phyloP scores from a whole-genome alignment of 1,140 invertebrate species.

The Pachypsylla venusta region DNA sequence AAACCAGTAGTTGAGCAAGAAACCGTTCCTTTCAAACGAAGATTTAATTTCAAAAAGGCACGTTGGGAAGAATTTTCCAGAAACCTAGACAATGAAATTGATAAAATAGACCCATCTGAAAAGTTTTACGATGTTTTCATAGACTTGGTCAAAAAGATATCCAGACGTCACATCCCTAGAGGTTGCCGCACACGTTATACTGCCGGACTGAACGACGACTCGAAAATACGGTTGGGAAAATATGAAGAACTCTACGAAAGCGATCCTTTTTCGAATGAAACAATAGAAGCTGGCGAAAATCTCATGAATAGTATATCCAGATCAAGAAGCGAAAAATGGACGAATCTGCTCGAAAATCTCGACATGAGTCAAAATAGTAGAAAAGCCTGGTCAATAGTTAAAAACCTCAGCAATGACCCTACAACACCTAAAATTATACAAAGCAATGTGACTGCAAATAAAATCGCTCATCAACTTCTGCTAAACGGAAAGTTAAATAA shows the following conservation, averaged over 20 bases:
- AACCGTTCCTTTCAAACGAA: slow-evolving; percentile 9
- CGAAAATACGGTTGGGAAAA: neutral
- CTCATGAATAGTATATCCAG: neutral
- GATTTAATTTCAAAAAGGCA: slow-evolving; percentile 12
- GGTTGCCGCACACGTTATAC: slow-evolving; percentile 7
- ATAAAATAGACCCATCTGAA: neutral
- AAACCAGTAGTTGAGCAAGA: neutral
- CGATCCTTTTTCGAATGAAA: neutral
- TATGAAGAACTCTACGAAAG: no score
- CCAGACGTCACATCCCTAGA: neutral
- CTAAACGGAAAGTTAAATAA: neutral
- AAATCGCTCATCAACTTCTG: neutral
- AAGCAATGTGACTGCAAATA: slow-evolving; percentile 5
- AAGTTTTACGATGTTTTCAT: neutral
- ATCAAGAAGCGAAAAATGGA: neutral
- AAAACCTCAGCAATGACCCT: neutral
- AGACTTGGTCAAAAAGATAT: slow-evolving; percentile 1
- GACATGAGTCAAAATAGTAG: slow-evolving; percentile 11
- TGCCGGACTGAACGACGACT: neutral
- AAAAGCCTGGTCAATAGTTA: neutral
- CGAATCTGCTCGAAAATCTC: neutral
- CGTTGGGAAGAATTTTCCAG: neutral
- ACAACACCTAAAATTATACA: neutral
- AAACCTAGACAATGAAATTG: neutral
- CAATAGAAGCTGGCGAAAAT: neutral